phyloP scores from a whole-genome alignment of 1,140 invertebrate species.

The Branchinecta lindahli region DNA sequence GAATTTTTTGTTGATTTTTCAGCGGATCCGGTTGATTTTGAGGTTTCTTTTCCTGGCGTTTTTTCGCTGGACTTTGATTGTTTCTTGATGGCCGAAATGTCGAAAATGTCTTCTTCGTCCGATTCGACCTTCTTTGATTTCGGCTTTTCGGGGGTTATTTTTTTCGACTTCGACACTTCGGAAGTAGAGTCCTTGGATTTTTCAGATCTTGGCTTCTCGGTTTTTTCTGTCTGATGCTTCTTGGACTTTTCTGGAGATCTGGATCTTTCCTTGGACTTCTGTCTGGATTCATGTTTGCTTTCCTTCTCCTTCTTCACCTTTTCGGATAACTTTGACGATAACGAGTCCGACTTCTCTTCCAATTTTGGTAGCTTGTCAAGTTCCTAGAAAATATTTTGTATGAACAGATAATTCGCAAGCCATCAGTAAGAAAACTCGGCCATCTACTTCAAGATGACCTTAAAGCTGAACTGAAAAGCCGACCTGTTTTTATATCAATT shows the following conservation, averaged over 20 bases:
- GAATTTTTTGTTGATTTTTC: too few species aligned
- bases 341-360: too few species aligned
- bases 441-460: too few species aligned
- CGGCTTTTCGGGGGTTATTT: conserved; percentile 20
- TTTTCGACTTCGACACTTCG: conserved; percentile 17
- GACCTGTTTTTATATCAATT: too few species aligned
- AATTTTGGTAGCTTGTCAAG: too few species aligned
- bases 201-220: not conserved
- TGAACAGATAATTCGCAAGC: too few species aligned
- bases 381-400: too few species aligned
- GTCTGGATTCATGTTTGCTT: not conserved
- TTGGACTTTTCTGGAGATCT: conserved; percentile 7
- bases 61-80: not conserved
- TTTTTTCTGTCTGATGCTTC: not conserved
- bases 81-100: not conserved
- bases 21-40: not conserved
- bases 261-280: conserved; percentile 2
- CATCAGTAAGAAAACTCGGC: too few species aligned
- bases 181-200: too few species aligned
- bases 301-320: not conserved
- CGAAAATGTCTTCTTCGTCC: conserved; percentile 23
- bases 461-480: too few species aligned
- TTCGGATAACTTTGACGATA: not conserved
- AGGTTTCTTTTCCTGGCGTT: not conserved
- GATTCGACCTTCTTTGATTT: conserved; percentile 24